Percentiles rank a stretch among this genome's conserved stretches.
Evolutionary conservation across 2,797 vertebrate species (phyloP).

Genomic region (Taeniopygia guttata): DNA sequence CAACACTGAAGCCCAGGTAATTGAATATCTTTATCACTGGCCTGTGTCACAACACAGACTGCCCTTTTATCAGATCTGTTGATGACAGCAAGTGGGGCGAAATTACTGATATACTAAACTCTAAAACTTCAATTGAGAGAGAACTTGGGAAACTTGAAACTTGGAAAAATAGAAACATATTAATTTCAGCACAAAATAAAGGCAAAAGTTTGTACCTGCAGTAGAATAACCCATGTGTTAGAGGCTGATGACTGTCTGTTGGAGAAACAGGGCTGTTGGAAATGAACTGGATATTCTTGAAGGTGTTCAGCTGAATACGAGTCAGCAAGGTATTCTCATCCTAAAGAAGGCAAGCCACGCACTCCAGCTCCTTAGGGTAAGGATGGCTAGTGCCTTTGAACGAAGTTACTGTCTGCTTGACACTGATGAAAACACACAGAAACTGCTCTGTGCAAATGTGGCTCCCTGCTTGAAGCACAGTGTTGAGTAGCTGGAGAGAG

Average conservation of each 20-base stretch:
- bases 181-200: neutral
- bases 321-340: neutral
- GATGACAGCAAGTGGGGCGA: neutral
- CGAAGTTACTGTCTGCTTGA: neutral
- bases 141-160: neutral
- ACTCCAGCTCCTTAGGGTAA: neutral
- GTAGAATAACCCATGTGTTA: neutral
- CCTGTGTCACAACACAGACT: neutral
- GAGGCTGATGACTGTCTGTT: neutral
- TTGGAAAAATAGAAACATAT: neutral
- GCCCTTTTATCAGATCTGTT: neutral
- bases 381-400: rapidly evolving
- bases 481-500: neutral
- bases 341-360: neutral
- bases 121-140: neutral
- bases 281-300: neutral
- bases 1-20: neutral
- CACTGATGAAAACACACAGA: neutral
- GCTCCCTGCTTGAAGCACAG: neutral
- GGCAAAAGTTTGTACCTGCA: neutral
- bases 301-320: neutral
- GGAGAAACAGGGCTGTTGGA: neutral
- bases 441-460: neutral
- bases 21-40: neutral
- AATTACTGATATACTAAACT: neutral